Evolutionary conservation across 2,888 invertebrate genomes (phyloP), one percentile per base, ranked within the genome.

Genomic region (Lymantria monacha): DNA sequence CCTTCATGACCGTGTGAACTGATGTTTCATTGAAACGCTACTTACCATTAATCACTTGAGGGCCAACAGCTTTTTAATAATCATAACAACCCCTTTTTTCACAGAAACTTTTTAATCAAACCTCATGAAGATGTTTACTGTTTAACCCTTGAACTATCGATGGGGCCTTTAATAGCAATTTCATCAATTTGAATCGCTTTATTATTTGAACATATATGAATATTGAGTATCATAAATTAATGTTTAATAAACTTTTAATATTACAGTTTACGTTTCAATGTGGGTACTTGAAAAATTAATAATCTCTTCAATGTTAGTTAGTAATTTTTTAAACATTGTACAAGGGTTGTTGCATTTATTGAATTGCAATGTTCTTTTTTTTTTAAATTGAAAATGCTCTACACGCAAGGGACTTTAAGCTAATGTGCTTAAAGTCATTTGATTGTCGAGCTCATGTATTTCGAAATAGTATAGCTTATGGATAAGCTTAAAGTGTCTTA

Each of bases 111-210:
- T 85, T 85, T 83, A 85, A 66, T 66, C 81, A 80, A 79, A 70
- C 65, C 59, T 71, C 80, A 85, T 87, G 70, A 80, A 88, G 83
- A 83, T 86, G 85, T 87, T 87, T 85, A 79, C 79, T 79, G 73
- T 72, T 89, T 87, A 89, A 87, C 90, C 87, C 86, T 83, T 87
- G 76, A 69, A 73, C 85, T 71, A 51, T 59, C 52, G 48, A 65
- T 61, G 54, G 63, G 71, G 67, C 65, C 48, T 58, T 46, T 58
- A 60, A 68, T 61, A 72, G 68, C 80, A 74, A 73, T 72, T 76
- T 66, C 68, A 85, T 85, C 79, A 80, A 83, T 85, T 83, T 75
- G 77, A 81, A 61, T 69, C 72, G 74, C 65, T 69, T 61, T 49
- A 57, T 72, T 72, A 72, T 72, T 44, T 44, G 3, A 44, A 40